These are phyloP conservation scores for Ianthella basta DNA, from an alignment of 37 sponge, comb jelly and placozoan species.

Conservation along the genomic window DNA sequence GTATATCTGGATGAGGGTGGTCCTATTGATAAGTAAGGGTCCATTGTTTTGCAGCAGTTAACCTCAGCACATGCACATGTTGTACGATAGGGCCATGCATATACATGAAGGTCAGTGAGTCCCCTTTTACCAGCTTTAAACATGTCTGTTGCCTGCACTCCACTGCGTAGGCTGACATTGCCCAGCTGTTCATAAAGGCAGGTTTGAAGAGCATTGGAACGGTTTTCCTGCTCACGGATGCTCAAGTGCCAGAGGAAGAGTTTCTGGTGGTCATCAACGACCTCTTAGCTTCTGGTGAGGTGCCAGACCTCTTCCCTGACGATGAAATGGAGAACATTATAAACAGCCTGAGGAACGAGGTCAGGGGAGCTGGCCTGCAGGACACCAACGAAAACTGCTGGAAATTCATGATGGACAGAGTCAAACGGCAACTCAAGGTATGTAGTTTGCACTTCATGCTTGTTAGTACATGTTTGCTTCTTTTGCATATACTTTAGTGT, in stretches of 20 bases:
- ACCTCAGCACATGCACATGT: too few species aligned
- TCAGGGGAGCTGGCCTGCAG: slow-evolving; percentile 86
- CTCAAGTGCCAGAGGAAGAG: slow-evolving; percentile 97
- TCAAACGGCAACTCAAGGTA: slow-evolving; percentile 92
- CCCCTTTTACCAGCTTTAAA: too few species aligned
- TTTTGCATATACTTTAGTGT: background rate
- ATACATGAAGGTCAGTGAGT: too few species aligned
- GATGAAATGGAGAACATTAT: slow-evolving; percentile 93
- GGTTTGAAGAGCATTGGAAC: slow-evolving; percentile 97
- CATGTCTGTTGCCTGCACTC: too few species aligned
- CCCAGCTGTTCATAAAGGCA: slow-evolving; percentile 95
- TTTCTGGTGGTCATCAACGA: slow-evolving; percentile 98
- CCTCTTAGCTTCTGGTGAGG: slow-evolving; percentile 95
- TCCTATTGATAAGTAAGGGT: too few species aligned
- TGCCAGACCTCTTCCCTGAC: slow-evolving; percentile 93
- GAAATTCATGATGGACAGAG: slow-evolving; percentile 95
- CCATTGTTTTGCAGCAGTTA: too few species aligned
- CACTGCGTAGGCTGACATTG: slow-evolving; percentile 72
- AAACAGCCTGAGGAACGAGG: slow-evolving; percentile 85
- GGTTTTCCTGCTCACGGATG: slow-evolving; percentile 98
- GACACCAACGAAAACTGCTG: slow-evolving; percentile 98
- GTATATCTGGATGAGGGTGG: too few species aligned
- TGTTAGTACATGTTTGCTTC: background rate
- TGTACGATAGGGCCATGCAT: too few species aligned
- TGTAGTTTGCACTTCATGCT: background rate